Conservation (phyloP, 2,888 invertebrate genomes). For the Lycophotia porphyrea region DNA sequence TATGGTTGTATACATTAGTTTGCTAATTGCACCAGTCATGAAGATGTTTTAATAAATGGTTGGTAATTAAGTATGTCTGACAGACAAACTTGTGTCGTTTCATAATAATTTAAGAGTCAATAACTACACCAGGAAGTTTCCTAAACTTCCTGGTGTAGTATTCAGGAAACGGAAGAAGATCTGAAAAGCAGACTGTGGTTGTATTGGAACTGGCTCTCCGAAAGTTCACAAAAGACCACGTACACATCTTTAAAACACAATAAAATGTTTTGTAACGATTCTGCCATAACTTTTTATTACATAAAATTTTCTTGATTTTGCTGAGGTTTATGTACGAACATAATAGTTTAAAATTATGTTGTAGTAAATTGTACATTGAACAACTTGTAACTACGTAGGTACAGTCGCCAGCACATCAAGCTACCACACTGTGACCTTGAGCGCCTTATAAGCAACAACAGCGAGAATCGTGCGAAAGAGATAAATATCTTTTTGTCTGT, state of each 20-base stretch:
- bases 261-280: conserved; percentile 1
- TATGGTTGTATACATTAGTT: conserved; percentile 9
- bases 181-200: background rate
- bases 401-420: too few relatives aligned
- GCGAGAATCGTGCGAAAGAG: too few relatives aligned
- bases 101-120: background rate
- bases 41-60: conserved; percentile 5
- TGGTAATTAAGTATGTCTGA: background rate
- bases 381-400: background rate
- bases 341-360: conserved; percentile 2
- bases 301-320: background rate
- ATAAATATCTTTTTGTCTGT: too few relatives aligned
- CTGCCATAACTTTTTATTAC: conserved; percentile 16
- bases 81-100: background rate
- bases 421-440: too few relatives aligned
- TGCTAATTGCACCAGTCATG: background rate
- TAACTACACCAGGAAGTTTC: background rate
- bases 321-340: background rate
- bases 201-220: background rate
- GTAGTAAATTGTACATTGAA: background rate
- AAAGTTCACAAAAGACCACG: conserved; percentile 5
- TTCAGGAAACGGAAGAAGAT: background rate
- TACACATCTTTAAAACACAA: background rate
- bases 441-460: too few relatives aligned
- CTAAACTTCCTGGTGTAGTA: background rate